Evolutionary conservation across 2,888 invertebrate genomes (phyloP).

Genomic region (Mesoligia furuncula): DNA sequence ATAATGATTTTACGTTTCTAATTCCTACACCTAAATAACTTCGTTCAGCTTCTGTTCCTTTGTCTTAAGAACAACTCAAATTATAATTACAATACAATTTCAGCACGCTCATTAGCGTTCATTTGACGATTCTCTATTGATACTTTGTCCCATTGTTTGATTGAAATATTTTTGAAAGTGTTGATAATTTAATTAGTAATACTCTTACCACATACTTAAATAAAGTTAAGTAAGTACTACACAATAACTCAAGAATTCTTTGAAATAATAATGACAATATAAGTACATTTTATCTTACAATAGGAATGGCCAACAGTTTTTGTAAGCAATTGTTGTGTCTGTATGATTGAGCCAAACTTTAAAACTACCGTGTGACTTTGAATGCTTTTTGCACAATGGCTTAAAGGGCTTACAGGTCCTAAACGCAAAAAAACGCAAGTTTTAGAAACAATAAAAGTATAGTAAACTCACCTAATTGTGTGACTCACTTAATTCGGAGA

Average conservation of each 20-base stretch:
- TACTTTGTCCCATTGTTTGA: slow-evolving; percentile 26
- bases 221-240: slow-evolving; percentile 5
- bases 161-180: slow-evolving; percentile 32
- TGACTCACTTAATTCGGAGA: too few species aligned
- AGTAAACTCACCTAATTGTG: too few species aligned
- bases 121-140: slow-evolving; percentile 24
- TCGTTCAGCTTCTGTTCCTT: background rate
- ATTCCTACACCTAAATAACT: background rate
- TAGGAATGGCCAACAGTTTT: slow-evolving; percentile 32
- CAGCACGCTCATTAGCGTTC: slow-evolving; percentile 20
- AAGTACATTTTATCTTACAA: slow-evolving; percentile 35
- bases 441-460: too few species aligned
- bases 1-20: background rate
- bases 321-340: slow-evolving; percentile 7
- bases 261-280: slow-evolving; percentile 34
- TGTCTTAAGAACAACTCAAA: slow-evolving; percentile 2
- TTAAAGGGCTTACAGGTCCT: too few species aligned
- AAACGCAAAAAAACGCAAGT: too few species aligned
- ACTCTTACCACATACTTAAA: slow-evolving; percentile 19
- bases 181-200: slow-evolving; percentile 49
- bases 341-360: background rate
- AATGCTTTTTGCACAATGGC: slow-evolving; percentile 11
- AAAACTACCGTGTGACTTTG: slow-evolving; percentile 10
- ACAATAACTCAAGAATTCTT: slow-evolving; percentile 17
- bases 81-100: slow-evolving; percentile 31